Evolutionary conservation across 2,797 vertebrate species (phyloP).

Genomic region (Avahi laniger): DNA sequence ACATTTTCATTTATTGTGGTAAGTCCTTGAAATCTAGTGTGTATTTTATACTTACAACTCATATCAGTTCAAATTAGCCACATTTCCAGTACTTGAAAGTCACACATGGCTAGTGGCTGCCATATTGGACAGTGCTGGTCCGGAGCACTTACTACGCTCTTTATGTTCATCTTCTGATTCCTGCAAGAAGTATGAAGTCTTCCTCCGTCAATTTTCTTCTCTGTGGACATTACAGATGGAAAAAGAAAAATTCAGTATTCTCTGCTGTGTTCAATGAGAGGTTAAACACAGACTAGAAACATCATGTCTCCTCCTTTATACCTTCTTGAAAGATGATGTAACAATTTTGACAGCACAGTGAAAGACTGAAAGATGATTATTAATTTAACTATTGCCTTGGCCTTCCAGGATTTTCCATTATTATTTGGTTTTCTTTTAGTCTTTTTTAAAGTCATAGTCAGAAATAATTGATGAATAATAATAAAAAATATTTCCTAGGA

Average conservation of each 20-base stretch:
- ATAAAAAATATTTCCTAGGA: neutral
- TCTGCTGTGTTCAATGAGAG: neutral
- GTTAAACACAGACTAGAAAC: neutral
- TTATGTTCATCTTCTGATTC: neutral
- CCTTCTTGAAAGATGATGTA: neutral
- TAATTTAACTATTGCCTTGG: neutral
- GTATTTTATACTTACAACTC: neutral
- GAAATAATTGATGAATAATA: neutral
- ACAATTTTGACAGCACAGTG: neutral
- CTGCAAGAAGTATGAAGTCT: neutral
- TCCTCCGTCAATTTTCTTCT: neutral
- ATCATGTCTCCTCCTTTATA: neutral
- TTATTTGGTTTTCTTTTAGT: neutral
- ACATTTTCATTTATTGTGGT: neutral
- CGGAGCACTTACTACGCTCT: neutral
- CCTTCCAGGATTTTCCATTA: neutral
- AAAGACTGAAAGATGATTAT: neutral
- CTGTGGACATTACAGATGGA: neutral
- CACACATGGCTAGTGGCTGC: neutral
- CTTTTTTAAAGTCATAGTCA: neutral
- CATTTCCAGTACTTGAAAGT: neutral
- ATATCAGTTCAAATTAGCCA: neutral
- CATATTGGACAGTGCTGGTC: neutral
- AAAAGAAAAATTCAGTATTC: neutral
- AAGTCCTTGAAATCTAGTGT: neutral